Percentiles rank a stretch among this genome's conserved stretches.
Evolutionary conservation across 2,888 invertebrate genomes (phyloP).

Genomic region (Cheilosia pagana): DNA sequence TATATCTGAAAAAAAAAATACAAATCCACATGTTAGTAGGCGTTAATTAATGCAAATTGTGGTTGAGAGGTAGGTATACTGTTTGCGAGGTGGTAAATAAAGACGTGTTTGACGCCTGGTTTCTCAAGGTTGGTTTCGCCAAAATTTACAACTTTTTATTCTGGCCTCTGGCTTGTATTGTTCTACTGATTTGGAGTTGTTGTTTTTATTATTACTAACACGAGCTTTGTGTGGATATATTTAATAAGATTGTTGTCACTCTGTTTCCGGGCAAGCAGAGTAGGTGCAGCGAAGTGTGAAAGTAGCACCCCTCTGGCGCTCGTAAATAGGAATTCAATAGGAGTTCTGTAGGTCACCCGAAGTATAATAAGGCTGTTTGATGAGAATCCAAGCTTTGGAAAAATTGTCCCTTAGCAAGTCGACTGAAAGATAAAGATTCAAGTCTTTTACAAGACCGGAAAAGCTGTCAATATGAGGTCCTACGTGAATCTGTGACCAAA

Average conservation of each 20-base stretch:
- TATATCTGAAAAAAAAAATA: conserved; percentile 77
- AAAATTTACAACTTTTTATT: conserved; percentile 9
- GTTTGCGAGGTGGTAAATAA: neutral
- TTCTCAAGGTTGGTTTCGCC: conserved; percentile 25
- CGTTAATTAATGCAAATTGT: conserved; percentile 10
- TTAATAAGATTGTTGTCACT: neutral
- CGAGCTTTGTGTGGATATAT: neutral
- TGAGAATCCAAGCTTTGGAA: too few species aligned
- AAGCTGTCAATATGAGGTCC: too few species aligned
- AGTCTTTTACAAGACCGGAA: too few species aligned
- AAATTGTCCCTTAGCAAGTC: too few species aligned
- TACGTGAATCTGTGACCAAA: too few species aligned
- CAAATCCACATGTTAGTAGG: conserved; percentile 25
- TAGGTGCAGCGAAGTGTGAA: neutral
- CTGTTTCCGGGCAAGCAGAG: neutral
- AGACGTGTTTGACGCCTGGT: neutral
- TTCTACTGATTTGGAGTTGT: neutral
- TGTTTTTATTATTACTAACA: neutral
- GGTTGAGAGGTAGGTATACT: neutral
- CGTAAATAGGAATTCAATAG: too few species aligned
- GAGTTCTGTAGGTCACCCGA: too few species aligned
- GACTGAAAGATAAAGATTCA: too few species aligned
- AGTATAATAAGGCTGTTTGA: too few species aligned
- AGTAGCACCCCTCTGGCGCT: neutral
- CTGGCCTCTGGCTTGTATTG: neutral